Evolutionary conservation across 2,888 invertebrate genomes (phyloP), one percentile per base, ranked within the genome.

Genomic region (Netelia fuscicornis): DNA sequence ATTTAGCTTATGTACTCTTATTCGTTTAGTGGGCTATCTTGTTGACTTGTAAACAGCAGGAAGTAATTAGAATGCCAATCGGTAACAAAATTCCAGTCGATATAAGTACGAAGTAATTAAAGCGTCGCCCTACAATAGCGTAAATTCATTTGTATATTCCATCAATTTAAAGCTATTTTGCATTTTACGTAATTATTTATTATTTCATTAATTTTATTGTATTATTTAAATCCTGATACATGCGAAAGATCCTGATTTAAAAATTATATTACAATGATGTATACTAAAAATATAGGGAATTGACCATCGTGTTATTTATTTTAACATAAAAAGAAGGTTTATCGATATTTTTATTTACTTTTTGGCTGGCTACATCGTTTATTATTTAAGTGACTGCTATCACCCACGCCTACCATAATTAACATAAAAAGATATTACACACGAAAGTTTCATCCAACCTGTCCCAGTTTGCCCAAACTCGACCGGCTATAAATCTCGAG

Each of bases 401-500:
- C 20, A 25, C 52, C 6, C 20, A 23, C 58, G 8, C 52, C 60
- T 30, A 30, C 23, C 60, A 58, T 68, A 25, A 52, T 25, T 60
- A 68, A 10, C 11, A 25, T n/a, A 11, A 56, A 65, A 37, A 68
- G 44, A 20, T 58, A 58, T 42, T 64, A n/a, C 25, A 44, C 56
- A 37, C 2, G 42, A 37, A 13, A 60, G 30, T 62, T 62, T 65
- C 10, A 44, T 60, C 64, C 20, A 56, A 8, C 62, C 64, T 56
- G 17, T 17, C 44, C 25, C 71, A 8, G 42, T 23, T 23, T 54
- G 0, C 5, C 37, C 44, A 30, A 10, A 64, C 25, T 17, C 60
- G 20, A 65, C 30, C n/a, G 20, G 58, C 56, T 64, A 85, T 83
- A 83, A 86, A 85, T 82, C 84, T 58, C 44, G 67, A 79, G 83